phyloP scores from a whole-genome alignment of 2,797 vertebrate genomes.

The Salmo trutta region DNA sequence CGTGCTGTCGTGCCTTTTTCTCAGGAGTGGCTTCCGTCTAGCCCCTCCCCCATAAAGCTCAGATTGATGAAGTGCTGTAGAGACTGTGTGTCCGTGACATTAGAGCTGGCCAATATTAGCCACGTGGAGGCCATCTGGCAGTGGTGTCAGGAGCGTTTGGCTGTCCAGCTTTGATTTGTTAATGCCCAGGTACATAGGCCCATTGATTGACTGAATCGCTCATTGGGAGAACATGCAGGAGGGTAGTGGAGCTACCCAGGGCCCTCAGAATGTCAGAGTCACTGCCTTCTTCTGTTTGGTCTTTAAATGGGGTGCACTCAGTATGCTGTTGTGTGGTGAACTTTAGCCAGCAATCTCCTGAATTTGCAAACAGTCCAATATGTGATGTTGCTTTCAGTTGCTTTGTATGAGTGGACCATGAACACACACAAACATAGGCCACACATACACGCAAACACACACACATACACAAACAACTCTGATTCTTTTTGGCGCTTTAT shows the following conservation, averaged over 20 bases:
- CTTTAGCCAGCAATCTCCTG: constrained; percentile 30
- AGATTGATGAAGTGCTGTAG: too few species aligned
- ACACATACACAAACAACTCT: neutral
- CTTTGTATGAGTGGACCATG: constrained; percentile 10
- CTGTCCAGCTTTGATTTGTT: constrained; percentile 56
- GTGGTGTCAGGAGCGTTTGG: constrained; percentile 27
- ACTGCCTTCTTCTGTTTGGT: constrained; percentile 25
- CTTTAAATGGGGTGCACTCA: constrained; percentile 12
- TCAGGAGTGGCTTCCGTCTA: too few species aligned
- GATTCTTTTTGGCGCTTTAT: neutral
- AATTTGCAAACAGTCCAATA: constrained; percentile 28
- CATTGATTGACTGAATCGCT: constrained; percentile 58
- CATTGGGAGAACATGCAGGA: constrained; percentile 57
- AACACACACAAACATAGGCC: neutral
- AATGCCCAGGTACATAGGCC: constrained; percentile 57
- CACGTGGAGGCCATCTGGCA: constrained; percentile 19
- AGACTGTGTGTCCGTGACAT: constrained; percentile 30
- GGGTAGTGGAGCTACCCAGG: constrained; percentile 40
- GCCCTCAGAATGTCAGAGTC: constrained; percentile 56
- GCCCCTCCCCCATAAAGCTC: too few species aligned
- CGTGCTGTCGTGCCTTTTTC: too few species aligned
- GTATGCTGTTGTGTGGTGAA: constrained; percentile 34
- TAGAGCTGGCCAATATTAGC: constrained; percentile 32
- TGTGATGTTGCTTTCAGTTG: constrained; percentile 7
- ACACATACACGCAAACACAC: too few species aligned